Evolutionary conservation across 2,888 invertebrate species (phyloP).

Genomic region (Mythimna lalbum): DNA sequence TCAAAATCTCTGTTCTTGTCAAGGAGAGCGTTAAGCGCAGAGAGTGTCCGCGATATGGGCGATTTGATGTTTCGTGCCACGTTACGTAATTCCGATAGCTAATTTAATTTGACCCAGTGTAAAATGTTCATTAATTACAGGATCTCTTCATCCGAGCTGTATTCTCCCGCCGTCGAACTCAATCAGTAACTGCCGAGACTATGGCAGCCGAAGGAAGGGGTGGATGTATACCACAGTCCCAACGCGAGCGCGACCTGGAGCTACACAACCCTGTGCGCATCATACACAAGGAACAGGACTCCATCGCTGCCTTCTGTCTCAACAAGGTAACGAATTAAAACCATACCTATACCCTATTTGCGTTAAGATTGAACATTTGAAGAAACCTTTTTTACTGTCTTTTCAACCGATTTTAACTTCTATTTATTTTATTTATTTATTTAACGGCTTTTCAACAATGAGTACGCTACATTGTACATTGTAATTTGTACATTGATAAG

Average conservation of each 20-base stretch:
- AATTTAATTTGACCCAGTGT: not conserved
- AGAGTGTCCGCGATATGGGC: too few relatives aligned
- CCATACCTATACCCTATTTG: too few relatives aligned
- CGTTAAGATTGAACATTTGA: too few relatives aligned
- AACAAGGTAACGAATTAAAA: constrained; percentile 93
- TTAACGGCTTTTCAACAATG: too few relatives aligned
- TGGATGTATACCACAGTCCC: constrained; percentile 68
- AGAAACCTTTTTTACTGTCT: too few relatives aligned
- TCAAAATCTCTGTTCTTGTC: too few relatives aligned
- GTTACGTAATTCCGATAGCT: not conserved
- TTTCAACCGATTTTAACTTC: too few relatives aligned
- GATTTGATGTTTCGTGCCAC: too few relatives aligned
- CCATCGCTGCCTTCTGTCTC: constrained; percentile 98
- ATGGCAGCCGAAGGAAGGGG: constrained; percentile 58
- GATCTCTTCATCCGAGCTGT: constrained; percentile 98
- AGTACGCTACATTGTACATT: too few relatives aligned
- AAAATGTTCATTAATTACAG: constrained; percentile 62
- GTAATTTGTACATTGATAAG: too few relatives aligned
- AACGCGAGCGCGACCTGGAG: constrained; percentile 76
- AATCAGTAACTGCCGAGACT: constrained; percentile 75
- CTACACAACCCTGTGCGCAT: constrained; percentile 96
- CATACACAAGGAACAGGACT: constrained; percentile 99
- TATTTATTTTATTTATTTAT: too few relatives aligned
- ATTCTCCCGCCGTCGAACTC: constrained; percentile 94
- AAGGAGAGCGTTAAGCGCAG: too few relatives aligned